Conservation (phyloP, 2,888 invertebrate genomes). For the Ichneumoninae sp. region DNA sequence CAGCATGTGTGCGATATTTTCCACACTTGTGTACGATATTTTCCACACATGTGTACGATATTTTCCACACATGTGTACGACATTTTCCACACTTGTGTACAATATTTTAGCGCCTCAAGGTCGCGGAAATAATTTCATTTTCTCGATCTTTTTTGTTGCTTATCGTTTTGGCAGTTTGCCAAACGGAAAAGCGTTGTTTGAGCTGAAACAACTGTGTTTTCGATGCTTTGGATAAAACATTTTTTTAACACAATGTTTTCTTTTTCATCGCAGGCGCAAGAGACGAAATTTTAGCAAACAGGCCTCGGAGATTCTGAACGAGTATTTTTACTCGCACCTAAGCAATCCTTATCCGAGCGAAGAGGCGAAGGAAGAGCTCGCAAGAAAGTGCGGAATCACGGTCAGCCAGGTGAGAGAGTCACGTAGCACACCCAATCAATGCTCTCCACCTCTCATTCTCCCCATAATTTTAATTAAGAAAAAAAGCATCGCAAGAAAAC, state of each 20-base stretch:
- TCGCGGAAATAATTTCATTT: background rate
- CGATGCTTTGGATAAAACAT: background rate
- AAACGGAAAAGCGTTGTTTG: background rate
- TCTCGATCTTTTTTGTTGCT: background rate
- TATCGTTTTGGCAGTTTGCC: background rate
- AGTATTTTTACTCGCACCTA: constrained; percentile 99
- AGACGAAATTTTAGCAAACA: constrained; percentile 99
- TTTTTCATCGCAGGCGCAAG: constrained; percentile 88
- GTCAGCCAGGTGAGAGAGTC: constrained; percentile 92
- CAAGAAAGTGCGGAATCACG: constrained; percentile 99
- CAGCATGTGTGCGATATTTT: too few relatives aligned
- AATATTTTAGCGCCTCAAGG: background rate
- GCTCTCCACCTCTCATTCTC: background rate
- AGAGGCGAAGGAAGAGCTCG: constrained; percentile 99
- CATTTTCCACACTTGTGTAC: background rate
- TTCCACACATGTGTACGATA: too few relatives aligned
- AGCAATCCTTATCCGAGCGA: constrained; percentile 99
- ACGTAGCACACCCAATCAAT: background rate
- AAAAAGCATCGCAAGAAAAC: background rate
- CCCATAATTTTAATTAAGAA: background rate
- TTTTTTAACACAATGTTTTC: background rate
- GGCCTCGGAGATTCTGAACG: constrained; percentile 99
- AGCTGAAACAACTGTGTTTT: background rate
- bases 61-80: too few relatives aligned
- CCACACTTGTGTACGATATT: too few relatives aligned